Percentiles rank a stretch among this genome's conserved stretches.
These are phyloP conservation scores for Aphelenchoides besseyi DNA, from an alignment of 1,140 invertebrate species.

Conservation along the genomic window DNA sequence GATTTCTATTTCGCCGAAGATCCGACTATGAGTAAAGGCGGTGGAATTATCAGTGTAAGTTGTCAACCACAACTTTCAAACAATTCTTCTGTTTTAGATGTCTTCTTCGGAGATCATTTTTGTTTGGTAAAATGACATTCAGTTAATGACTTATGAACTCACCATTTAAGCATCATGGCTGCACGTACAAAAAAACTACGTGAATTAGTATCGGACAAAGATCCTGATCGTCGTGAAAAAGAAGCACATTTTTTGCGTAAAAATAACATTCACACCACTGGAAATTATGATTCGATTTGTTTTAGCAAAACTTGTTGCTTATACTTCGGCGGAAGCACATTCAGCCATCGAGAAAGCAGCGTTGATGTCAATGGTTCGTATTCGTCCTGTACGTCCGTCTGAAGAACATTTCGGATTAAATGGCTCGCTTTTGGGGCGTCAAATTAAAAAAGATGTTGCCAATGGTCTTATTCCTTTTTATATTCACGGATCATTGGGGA, in stretches of 20 bases:
- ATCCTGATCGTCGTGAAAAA: neutral
- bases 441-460: constrained; percentile 4
- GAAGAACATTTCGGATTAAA: neutral
- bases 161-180: neutral
- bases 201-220: neutral
- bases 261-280: no score
- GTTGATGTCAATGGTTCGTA: neutral
- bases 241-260: neutral
- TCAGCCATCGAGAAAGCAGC: constrained; percentile 19
- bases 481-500: constrained; percentile 16
- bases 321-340: neutral
- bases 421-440: neutral
- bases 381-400: neutral
- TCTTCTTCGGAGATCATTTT: constrained; percentile 2
- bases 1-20: neutral
- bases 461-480: constrained; percentile 6
- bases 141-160: no score
- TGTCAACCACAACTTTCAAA: neutral
- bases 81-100: neutral
- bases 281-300: no score
- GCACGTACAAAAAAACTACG: neutral
- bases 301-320: constrained; percentile 12
- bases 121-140: neutral
- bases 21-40: constrained; percentile 4
- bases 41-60: neutral